Evolutionary conservation across 2,113 vertebrate genomes (phyloP).

Genomic region (Cyprinodon brontotheroides): DNA sequence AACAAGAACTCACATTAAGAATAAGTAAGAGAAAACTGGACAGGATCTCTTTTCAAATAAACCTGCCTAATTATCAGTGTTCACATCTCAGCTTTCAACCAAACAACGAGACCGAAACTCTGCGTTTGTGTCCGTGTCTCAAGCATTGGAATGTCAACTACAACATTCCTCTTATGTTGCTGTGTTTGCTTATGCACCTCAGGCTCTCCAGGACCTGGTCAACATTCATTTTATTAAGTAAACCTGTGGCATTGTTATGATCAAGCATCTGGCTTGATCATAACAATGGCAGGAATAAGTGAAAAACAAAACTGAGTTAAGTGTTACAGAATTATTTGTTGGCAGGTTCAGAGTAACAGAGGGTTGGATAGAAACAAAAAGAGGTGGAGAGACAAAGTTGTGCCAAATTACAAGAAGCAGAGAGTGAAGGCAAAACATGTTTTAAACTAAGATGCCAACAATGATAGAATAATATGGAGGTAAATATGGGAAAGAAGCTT

Average conservation of each 20-base stretch:
- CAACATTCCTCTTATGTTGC: constrained; percentile 39
- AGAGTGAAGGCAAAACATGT: neutral
- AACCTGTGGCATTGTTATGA: constrained; percentile 22
- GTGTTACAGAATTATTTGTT: constrained; percentile 35
- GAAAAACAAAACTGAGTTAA: constrained; percentile 40
- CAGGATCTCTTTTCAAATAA: constrained; percentile 30
- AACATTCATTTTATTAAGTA: neutral
- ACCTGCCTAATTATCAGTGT: constrained; percentile 54
- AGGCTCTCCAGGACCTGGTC: neutral
- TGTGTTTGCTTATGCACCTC: constrained; percentile 12
- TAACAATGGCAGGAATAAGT: too few relatives aligned
- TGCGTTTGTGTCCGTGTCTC: constrained; percentile 20
- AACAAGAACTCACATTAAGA: neutral
- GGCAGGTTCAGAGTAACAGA: constrained; percentile 38
- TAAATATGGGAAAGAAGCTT: neutral
- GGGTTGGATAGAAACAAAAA: constrained; percentile 39
- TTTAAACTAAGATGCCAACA: neutral
- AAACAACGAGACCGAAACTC: constrained; percentile 60
- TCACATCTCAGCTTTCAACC: constrained; percentile 63
- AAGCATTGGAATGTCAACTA: constrained; percentile 43
- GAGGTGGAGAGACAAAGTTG: constrained; percentile 19
- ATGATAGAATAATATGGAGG: neutral
- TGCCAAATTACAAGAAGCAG: neutral
- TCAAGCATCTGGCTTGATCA: constrained; percentile 18
- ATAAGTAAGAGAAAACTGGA: constrained; percentile 2